Evolutionary conservation across 2,797 vertebrate species (phyloP).

Genomic region (Amniataba percoides): DNA sequence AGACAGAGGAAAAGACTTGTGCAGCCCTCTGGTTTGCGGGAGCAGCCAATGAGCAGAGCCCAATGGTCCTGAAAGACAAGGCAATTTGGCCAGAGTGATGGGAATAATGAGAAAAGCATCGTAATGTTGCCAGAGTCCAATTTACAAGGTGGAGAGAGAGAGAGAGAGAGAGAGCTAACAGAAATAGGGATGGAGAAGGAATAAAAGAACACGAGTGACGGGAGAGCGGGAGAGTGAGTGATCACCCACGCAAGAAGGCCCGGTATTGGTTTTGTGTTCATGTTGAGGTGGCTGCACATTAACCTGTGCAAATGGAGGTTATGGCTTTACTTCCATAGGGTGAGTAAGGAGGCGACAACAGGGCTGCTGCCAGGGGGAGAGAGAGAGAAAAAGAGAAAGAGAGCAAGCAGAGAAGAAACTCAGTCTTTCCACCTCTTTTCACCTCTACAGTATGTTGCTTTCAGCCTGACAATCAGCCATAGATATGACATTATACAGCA

Average conservation of each 20-base stretch:
- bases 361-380: conserved; percentile 41
- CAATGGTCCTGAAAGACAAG: conserved; percentile 87
- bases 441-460: conserved; percentile 26
- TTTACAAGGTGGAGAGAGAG: conserved; percentile 66
- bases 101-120: conserved; percentile 85
- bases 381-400: conserved; percentile 38
- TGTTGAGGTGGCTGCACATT: conserved; percentile 84
- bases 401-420: conserved; percentile 45
- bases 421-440: conserved; percentile 34
- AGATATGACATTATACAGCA: conserved; percentile 51
- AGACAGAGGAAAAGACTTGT: conserved; percentile 58
- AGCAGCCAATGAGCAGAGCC: conserved; percentile 77
- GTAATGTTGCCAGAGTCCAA: conserved; percentile 80
- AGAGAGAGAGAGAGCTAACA: conserved; percentile 46
- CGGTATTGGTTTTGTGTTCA: conserved; percentile 72
- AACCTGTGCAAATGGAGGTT: conserved; percentile 87
- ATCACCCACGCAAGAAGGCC: conserved; percentile 70
- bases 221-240: conserved; percentile 50
- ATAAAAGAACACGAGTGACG: conserved; percentile 43
- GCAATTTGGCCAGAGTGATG: conserved; percentile 84
- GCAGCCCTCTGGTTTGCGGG: conserved; percentile 65
- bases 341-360: conserved; percentile 64
- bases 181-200: conserved; percentile 48
- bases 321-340: conserved; percentile 72
- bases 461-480: conserved; percentile 41